phyloP scores from a whole-genome alignment of 2,888 invertebrate genomes.

The Dermolepida albohirtum region DNA sequence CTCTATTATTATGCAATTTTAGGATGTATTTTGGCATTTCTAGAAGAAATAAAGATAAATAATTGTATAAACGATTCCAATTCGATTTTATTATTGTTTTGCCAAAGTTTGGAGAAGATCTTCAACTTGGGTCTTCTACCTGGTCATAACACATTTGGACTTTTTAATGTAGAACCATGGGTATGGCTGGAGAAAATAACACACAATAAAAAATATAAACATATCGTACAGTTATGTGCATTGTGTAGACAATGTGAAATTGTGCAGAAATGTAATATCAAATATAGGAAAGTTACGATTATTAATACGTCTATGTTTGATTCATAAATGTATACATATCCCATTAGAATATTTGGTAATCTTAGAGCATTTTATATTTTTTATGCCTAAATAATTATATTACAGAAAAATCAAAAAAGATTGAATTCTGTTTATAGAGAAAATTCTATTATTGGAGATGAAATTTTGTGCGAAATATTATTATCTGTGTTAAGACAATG shows the following conservation, averaged over 20 bases:
- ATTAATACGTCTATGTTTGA: constrained; percentile 67
- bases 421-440: constrained; percentile 55
- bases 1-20: constrained; percentile 43
- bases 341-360: constrained; percentile 68
- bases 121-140: constrained; percentile 69
- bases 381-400: constrained; percentile 44
- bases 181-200: constrained; percentile 69
- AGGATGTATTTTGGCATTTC: constrained; percentile 64
- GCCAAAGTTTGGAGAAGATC: constrained; percentile 68
- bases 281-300: constrained; percentile 66
- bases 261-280: constrained; percentile 63
- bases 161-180: constrained; percentile 67
- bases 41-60: constrained; percentile 58
- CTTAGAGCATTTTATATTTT: constrained; percentile 51
- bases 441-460: constrained; percentile 71
- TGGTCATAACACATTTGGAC: constrained; percentile 62
- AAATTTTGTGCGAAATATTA: constrained; percentile 72
- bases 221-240: constrained; percentile 62
- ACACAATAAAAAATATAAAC: constrained; percentile 49
- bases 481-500: constrained; percentile 69
- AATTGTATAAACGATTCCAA: constrained; percentile 64
- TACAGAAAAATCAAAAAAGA: constrained; percentile 53
- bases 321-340: constrained; percentile 67
- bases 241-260: constrained; percentile 65
- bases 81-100: constrained; percentile 66